A percentile compares a stretch with the other conserved stretches of the same genome.
Conservation (phyloP, 2,888 invertebrate species). For the Phania funesta region DNA sequence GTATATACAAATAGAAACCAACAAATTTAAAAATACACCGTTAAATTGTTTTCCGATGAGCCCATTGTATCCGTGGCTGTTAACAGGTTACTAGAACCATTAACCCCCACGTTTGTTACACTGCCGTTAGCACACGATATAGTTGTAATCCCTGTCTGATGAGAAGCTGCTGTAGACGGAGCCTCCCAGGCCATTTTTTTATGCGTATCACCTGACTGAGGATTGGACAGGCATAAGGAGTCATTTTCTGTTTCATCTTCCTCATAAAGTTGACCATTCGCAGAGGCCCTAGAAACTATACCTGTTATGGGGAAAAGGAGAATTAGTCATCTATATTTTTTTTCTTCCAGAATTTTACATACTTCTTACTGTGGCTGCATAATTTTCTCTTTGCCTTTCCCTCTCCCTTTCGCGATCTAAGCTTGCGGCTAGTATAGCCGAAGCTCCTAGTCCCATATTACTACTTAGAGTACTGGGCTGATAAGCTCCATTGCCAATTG, state of each 20-base stretch:
- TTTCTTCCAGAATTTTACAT: slow-evolving; percentile 69
- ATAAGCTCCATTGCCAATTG: slow-evolving; percentile 76
- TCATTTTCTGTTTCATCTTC: slow-evolving; percentile 80
- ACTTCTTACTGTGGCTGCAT: slow-evolving; percentile 84
- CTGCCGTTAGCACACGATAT: slow-evolving; percentile 66
- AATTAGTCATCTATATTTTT: background rate
- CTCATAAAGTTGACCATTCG: slow-evolving; percentile 80
- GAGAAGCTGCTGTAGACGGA: slow-evolving; percentile 60
- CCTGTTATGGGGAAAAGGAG: slow-evolving; percentile 73
- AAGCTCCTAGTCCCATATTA: slow-evolving; percentile 83
- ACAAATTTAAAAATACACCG: slow-evolving; percentile 82
- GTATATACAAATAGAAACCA: slow-evolving; percentile 57
- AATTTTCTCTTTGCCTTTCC: slow-evolving; percentile 78
- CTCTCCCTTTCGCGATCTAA: slow-evolving; percentile 80
- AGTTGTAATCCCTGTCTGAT: slow-evolving; percentile 63
- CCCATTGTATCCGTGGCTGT: slow-evolving; percentile 78
- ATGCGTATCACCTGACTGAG: slow-evolving; percentile 69
- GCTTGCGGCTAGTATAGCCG: slow-evolving; percentile 83
- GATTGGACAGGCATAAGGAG: slow-evolving; percentile 73
- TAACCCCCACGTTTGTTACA: slow-evolving; percentile 64
- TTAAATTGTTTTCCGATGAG: slow-evolving; percentile 83
- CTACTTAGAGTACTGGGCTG: slow-evolving; percentile 81
- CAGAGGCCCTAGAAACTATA: slow-evolving; percentile 81
- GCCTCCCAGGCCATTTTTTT: slow-evolving; percentile 78
- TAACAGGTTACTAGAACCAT: slow-evolving; percentile 76